These are phyloP conservation scores for Alexandromys fortis DNA, from an alignment of 2,113 vertebrate species.

Conservation along the genomic window DNA sequence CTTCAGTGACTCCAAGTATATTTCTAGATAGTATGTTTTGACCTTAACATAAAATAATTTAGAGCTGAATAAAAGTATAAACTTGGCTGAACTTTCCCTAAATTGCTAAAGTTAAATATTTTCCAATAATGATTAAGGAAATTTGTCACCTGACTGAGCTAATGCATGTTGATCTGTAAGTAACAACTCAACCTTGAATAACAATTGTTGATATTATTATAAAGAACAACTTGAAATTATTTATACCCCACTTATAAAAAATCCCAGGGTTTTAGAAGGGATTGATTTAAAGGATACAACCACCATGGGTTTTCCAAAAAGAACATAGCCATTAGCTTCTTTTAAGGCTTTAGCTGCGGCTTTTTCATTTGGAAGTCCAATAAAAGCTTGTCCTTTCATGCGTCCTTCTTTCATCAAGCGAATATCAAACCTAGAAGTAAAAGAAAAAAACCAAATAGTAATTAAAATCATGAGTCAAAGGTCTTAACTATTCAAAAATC, in stretches of 20 bases:
- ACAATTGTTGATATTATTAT: background rate
- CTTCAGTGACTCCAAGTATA: background rate
- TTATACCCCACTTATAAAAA: background rate
- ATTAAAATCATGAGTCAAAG: background rate
- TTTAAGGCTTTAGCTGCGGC: constrained; percentile 95
- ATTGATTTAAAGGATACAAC: constrained; percentile 93
- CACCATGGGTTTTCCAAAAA: constrained; percentile 96
- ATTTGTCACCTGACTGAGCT: background rate
- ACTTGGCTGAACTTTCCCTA: background rate
- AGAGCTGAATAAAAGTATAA: background rate
- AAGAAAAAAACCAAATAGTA: background rate
- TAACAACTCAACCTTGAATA: constrained; percentile 1
- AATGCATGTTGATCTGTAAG: background rate
- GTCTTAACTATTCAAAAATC: background rate
- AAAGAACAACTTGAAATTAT: background rate
- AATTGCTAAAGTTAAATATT: background rate
- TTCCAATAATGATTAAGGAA: background rate
- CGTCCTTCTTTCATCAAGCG: constrained; percentile 98
- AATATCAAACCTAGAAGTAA: constrained; percentile 93
- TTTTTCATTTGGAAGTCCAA: constrained; percentile 95
- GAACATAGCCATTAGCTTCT: constrained; percentile 95
- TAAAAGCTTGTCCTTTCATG: constrained; percentile 99
- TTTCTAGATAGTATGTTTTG: background rate
- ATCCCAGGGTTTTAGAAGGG: background rate
- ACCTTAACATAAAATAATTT: background rate